phyloP scores from a whole-genome alignment of 2,797 vertebrate genomes.

The Lepus oiostolus region DNA sequence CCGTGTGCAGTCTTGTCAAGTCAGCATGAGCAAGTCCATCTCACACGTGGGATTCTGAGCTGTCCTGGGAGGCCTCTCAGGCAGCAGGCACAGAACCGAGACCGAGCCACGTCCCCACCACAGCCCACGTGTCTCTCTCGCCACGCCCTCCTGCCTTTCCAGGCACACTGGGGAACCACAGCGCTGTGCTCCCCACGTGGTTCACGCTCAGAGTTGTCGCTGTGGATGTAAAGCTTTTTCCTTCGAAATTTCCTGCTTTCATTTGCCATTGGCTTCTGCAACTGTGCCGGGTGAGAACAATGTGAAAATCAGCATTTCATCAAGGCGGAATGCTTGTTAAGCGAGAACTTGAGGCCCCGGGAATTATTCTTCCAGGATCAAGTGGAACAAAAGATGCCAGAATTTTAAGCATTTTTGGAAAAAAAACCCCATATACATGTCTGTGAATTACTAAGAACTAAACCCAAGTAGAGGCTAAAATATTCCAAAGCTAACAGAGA shows the following conservation, averaged over 20 bases:
- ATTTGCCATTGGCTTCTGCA: constrained; percentile 68
- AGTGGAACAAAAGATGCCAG: constrained; percentile 61
- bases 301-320: constrained; percentile 78
- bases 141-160: fast-evolving
- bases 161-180: background rate
- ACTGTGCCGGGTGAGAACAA: constrained; percentile 74
- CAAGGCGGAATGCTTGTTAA: constrained; percentile 63
- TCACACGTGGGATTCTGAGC: background rate
- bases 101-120: background rate
- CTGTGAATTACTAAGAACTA: constrained; percentile 50
- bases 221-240: background rate
- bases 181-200: too few species aligned
- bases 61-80: fast-evolving
- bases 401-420: constrained; percentile 60
- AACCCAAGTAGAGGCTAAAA: background rate
- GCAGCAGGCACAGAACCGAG: background rate
- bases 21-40: background rate
- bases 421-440: background rate
- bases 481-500: too few species aligned
- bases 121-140: fast-evolving
- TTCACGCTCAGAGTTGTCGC: background rate
- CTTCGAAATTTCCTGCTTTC: constrained; percentile 1
- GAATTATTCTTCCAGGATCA: constrained; percentile 57
- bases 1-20: fast-evolving
- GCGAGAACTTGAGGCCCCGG: constrained; percentile 63